Evolutionary conservation across 2,113 vertebrate genomes (phyloP).

Genomic region (Perca schrenkii): DNA sequence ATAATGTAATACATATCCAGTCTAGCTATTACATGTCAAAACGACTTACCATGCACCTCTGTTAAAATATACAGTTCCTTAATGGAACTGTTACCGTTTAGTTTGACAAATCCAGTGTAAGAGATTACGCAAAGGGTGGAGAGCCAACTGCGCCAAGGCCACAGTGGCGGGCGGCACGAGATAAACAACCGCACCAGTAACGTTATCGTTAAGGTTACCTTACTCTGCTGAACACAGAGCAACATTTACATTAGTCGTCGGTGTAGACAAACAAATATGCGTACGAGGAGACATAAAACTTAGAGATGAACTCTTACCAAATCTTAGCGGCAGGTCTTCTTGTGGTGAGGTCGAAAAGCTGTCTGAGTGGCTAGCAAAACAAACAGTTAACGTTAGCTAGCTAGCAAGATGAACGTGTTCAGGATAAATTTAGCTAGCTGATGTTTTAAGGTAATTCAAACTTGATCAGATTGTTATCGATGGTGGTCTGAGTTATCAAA

Average conservation of each 20-base stretch:
- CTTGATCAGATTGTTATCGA: neutral
- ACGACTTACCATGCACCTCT: neutral
- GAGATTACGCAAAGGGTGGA: neutral
- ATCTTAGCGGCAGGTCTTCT: conserved; percentile 12
- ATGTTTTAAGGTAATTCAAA: neutral
- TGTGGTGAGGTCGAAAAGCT: conserved; percentile 26
- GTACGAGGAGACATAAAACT: fast-evolving
- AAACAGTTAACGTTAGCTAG: conserved; percentile 35
- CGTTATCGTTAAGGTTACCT: too few relatives aligned
- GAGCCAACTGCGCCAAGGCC: conserved; percentile 32
- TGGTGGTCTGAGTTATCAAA: neutral
- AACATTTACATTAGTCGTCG: neutral
- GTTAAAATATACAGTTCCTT: neutral
- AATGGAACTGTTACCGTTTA: neutral
- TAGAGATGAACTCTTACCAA: conserved; percentile 30
- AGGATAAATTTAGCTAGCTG: neutral
- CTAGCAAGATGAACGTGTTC: conserved; percentile 29
- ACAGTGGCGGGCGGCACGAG: neutral
- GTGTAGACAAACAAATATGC: fast-evolving
- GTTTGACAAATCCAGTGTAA: neutral
- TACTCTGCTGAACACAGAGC: neutral
- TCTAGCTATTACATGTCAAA: too few relatives aligned
- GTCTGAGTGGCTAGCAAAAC: conserved; percentile 34
- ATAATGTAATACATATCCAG: too few relatives aligned
- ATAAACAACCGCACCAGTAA: conserved; percentile 16